Base-by-base conservation (phyloP, 2,888 invertebrate genomes). In the Agrotis segetum region DNA sequence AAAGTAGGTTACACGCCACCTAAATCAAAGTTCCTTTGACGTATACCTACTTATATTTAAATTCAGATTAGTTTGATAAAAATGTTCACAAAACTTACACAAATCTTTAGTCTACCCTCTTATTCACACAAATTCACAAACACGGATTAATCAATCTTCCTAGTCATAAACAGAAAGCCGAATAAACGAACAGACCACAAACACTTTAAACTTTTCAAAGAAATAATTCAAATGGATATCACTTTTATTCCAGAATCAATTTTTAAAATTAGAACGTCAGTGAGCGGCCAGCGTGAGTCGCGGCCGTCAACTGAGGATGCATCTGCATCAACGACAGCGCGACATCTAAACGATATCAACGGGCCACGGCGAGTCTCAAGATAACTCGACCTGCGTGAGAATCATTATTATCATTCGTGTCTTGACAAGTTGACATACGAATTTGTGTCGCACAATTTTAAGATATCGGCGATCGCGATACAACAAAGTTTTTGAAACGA, bases 251-350 rank as follows among this genome's bases (percentile, higher is more conserved):
- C 4, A 56, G 49, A 72, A 44, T 49, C 53, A 58, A 40, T 59
- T 82, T 24, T 82, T 55, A 49, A 77, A 84, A 58, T 69, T 62
- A 62, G 69, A 77, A 71, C 76, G 70, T 71, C 84, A 80, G 85
- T 88, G 91, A 89, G 92, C 87, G 90, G 84, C 79, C 92, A 78
- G 89, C 81, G 64, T 87, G 91, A 91, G 87, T 81, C 88, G 82
- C 90, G 87, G 88, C 88, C 87, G 86, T 82, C 89, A 88, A 94
- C 94, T 94, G 94, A 88, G 90, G 89, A 88, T 93, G 93, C 93
- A 92, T 91, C 89, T 90, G 88, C 85, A 79, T 68, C 62, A 82
- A 86, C 81, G 79, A 86, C 83, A 83, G 73, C 77, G 80, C 86
- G 75, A 82, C 83, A 71, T 81, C 73, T 84, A 90, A 80, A 84